Evolutionary conservation across 2,797 vertebrate species (phyloP).

Genomic region (Poecilia picta): DNA sequence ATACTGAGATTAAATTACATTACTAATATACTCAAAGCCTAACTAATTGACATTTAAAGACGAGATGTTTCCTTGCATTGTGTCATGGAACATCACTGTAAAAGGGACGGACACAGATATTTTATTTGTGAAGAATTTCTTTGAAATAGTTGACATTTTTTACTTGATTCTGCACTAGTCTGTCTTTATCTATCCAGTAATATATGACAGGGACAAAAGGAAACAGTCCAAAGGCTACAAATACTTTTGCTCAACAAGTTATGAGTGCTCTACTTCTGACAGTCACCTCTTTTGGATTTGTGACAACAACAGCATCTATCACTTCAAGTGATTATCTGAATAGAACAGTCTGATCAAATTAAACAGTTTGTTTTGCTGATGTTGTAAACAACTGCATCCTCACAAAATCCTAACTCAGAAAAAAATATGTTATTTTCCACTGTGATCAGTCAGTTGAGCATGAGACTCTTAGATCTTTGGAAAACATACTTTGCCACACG

Average conservation of each 20-base stretch:
- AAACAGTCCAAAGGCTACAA: constrained; percentile 23
- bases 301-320: constrained; percentile 11
- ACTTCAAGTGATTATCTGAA: constrained; percentile 19
- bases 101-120: not conserved
- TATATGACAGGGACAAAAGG: constrained; percentile 6
- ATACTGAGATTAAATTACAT: not conserved
- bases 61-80: not conserved
- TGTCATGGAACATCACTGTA: not conserved
- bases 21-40: not conserved
- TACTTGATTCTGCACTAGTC: not conserved
- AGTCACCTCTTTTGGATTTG: constrained; percentile 26
- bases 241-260: constrained; percentile 6
- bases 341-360: constrained; percentile 20
- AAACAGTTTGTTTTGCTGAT: constrained; percentile 31
- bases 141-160: not conserved
- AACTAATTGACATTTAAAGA: not conserved
- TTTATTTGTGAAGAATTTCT: not conserved
- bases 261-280: not conserved
- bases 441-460: constrained; percentile 25
- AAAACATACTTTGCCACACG: constrained; percentile 37
- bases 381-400: constrained; percentile 20
- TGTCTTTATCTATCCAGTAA: not conserved
- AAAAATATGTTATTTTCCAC: not conserved
- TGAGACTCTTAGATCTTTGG: constrained; percentile 15
- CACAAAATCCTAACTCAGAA: constrained; percentile 5